A percentile compares a stretch with the other conserved stretches of the same genome.
Evolutionary conservation across 2,888 invertebrate species (phyloP).

Genomic region (Heliconius aoede): DNA sequence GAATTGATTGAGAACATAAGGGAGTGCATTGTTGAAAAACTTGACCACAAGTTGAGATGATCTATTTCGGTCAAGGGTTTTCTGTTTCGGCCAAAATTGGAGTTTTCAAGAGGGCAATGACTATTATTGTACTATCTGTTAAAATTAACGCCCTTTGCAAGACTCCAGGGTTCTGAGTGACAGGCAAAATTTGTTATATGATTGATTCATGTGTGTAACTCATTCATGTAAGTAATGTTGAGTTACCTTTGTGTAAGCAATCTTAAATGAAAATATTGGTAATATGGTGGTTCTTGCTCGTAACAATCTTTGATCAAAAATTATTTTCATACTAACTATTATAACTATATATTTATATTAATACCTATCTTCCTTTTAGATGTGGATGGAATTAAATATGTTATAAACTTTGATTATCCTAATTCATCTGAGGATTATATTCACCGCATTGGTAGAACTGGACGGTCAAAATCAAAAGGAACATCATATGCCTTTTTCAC

Average conservation of each 20-base stretch:
- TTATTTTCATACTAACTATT: neutral
- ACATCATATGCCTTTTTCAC: conserved; percentile 98
- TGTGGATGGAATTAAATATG: conserved; percentile 98
- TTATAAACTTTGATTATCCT: conserved; percentile 98
- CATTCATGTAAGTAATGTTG: conserved; percentile 81
- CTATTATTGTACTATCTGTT: conserved; percentile 56
- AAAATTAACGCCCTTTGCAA: conserved; percentile 68
- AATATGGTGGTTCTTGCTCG: conserved; percentile 48
- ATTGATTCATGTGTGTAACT: conserved; percentile 72
- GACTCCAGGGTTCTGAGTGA: conserved; percentile 83
- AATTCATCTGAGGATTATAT: conserved; percentile 98
- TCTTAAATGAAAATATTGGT: conserved; percentile 30
- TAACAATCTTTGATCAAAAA: conserved; percentile 29
- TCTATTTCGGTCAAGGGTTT: conserved; percentile 81
- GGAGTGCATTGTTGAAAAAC: conserved; percentile 82
- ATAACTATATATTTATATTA: neutral
- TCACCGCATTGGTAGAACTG: conserved; percentile 97
- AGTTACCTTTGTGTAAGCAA: conserved; percentile 66
- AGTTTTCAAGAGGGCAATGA: conserved; percentile 76
- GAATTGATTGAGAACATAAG: conserved; percentile 54
- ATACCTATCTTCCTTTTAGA: conserved; percentile 83
- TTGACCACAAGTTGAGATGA: conserved; percentile 77
- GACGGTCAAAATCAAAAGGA: conserved; percentile 92
- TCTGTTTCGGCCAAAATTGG: conserved; percentile 82
- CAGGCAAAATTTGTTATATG: conserved; percentile 77